A percentile compares a stretch with the other conserved stretches of the same genome.
Evolutionary conservation across 2,888 invertebrate species (phyloP).

Genomic region (Idaea dimidiata): DNA sequence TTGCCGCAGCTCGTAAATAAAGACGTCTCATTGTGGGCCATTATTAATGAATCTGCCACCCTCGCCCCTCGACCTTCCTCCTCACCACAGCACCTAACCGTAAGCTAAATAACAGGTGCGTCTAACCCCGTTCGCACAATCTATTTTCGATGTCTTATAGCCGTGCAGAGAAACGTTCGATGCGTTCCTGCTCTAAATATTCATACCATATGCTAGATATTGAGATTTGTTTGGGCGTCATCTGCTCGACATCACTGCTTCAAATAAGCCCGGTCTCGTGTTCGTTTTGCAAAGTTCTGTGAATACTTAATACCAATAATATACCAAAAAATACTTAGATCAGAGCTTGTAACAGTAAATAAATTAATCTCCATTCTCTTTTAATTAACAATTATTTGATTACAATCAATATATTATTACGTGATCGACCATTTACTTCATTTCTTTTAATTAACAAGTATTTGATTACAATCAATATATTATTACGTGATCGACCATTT

Average conservation of each 20-base stretch:
- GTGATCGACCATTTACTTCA: conserved; percentile 1
- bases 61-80: conserved; percentile 25
- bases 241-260: conserved; percentile 70
- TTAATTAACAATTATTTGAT: background rate
- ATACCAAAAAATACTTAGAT: too few relatives aligned
- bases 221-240: conserved; percentile 78
- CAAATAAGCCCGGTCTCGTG: conserved; percentile 68
- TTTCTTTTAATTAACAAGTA: background rate
- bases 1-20: conserved; percentile 76
- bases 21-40: conserved; percentile 77
- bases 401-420: conserved; percentile 7
- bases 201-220: conserved; percentile 78
- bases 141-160: conserved; percentile 80
- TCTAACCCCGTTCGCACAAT: conserved; percentile 80
- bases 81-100: conserved; percentile 57
- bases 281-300: conserved; percentile 54
- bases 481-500: background rate
- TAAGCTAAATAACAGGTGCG: conserved; percentile 80
- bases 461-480: conserved; percentile 5
- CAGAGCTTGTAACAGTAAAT: background rate
- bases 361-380: background rate
- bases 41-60: conserved; percentile 77
- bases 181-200: conserved; percentile 76
- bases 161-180: conserved; percentile 72
- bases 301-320: background rate